Evolutionary conservation across 2,888 invertebrate genomes (phyloP), one percentile per base, ranked within the genome.

Genomic region (Hetaerina titia): DNA sequence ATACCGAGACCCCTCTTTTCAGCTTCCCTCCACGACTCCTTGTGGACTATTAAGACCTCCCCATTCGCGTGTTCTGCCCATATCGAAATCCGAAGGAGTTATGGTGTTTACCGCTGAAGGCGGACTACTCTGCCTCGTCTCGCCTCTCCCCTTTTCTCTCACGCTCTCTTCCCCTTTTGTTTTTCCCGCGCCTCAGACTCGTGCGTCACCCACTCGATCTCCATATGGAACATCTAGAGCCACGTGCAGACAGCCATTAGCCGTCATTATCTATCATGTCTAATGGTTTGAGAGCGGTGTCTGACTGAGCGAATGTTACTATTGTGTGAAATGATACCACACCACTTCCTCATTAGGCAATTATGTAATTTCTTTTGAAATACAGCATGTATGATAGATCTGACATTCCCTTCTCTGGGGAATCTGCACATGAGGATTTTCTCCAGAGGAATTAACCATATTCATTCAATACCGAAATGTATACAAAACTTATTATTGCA

Each of bases 31-130:
- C 13, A 60, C 11, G 60, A 60, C 60, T 31, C 56, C 58, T 69
- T n/a, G 13, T 57, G 58, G 89, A 57, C 89, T 89, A 57, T 89
- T 57, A 58, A 89, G 89, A 89, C 89, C 89, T 89, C 89, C 56
- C 57, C 89, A 13, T 58, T 56, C 89, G 89, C 89, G 89, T 89
- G 89, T 89, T 58, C 89, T 89, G 57, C 56, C 57, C 89, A 56
- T 89, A 89, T 89, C 56, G 89, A 89, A 89, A 89, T 89, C 89
- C 58, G 58, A n/a, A 56, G 89, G 56, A 58, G 56, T 89, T 58
- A 89, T 89, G 56, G 57, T 81, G 81, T 81, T 81, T 81, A 81
- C 81, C 81, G 81, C 81, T 11, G 81, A 81, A 31, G 81, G 81
- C 25, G 81, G 81, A 81, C 81, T 81, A 69, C 81, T 15, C 81